Base-by-base conservation (phyloP, 2,113 vertebrate genomes). In the Ariopsis seemanni region DNA sequence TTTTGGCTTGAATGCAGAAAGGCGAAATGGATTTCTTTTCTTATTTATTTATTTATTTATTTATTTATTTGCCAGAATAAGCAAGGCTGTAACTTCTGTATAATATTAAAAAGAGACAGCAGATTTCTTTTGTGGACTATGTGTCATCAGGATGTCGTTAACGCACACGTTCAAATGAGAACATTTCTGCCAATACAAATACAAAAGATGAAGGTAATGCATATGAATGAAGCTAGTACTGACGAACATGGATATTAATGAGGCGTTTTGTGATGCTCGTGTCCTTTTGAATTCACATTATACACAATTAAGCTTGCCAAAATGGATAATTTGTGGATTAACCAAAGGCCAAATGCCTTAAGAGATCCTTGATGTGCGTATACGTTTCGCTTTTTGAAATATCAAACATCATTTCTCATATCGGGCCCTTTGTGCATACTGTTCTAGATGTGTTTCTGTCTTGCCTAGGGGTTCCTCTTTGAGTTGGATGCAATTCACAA, bases 401-500 rank as follows among this genome's bases (percentile, higher is more conserved):
- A 74, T 52, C 74, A 58, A 79, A 62, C 48, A 4, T 60, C 67
- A 34, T 84, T 75, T 88, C 27, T 75, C 48, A 48, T 48, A 79
- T 7, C 22, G 27, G 22, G 62, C 18, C 60, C 22, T 69, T 48
- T 82, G 74, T 84, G 62, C 57, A 67, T 81, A 58, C 75, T 72
- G 63, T 58, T 85, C 87, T 79, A 84, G 83, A 91, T 92, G 88
- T 93, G 91, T 93, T 93, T 90, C 86, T 88, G 92, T 90, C 85
- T 89, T 90, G 90, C 91, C 72, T 84, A 89, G 81, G 90, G 93
- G 86, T 88, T 87, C 84, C 77, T 91, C 84, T 89, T 87, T 92
- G 90, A 93, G 90, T 89, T 89, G 92, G 92, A 93, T 94, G 90
- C 93, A 94, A 92, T 92, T 88, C 88, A 88, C 88, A 89, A 83